Evolutionary conservation across 1,140 invertebrate genomes (phyloP), one percentile per base, ranked within the genome.

Genomic region (Aricia agestis): DNA sequence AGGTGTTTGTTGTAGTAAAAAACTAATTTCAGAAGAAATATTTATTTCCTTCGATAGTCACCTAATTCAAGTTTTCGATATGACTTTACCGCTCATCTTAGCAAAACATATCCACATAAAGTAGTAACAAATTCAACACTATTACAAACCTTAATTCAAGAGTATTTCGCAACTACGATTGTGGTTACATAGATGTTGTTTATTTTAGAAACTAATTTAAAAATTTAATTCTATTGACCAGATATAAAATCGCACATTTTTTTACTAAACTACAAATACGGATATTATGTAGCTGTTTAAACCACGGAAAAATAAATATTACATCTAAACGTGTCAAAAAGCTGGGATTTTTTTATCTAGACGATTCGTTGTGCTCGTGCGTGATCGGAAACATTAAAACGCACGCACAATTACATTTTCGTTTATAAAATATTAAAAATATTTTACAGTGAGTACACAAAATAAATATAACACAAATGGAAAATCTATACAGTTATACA

Each of bases 31-130:
- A 82, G 77, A 81, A 86, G 87, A 86, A 89, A 87, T 84, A 70
- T 89, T 91, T 89, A 86, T 88, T 89, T 85, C 82, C 80, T 81
- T 87, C 78, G 74, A 80, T 84, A 87, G 81, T 83, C 79, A 84
- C 81, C 84, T 88, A 86, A 85, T 77, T 83, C 78, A 89, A 86
- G 81, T 82, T 72, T 82, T 85, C 87, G 89, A 91, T 91, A 91
- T 91, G 89, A 81, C 85, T 87, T 80, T 76, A 78, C 81, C 82
- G 72, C 67, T 69, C 61, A 69, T 67, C 17, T 41, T 69, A 69
- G 32, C 19, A 59, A 69, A 69, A 69, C 58, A 69, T 69, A 69
- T 79, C 76, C 80, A 84, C 76, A 82, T 84, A 85, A 68, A 68
- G 70, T 79, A 79, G 73, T 72, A 73, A 75, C 74, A 76, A 75